Evolutionary conservation across 2,113 vertebrate genomes (phyloP), one percentile per base, ranked within the genome.

Genomic region (Gracilinanus agilis): DNA sequence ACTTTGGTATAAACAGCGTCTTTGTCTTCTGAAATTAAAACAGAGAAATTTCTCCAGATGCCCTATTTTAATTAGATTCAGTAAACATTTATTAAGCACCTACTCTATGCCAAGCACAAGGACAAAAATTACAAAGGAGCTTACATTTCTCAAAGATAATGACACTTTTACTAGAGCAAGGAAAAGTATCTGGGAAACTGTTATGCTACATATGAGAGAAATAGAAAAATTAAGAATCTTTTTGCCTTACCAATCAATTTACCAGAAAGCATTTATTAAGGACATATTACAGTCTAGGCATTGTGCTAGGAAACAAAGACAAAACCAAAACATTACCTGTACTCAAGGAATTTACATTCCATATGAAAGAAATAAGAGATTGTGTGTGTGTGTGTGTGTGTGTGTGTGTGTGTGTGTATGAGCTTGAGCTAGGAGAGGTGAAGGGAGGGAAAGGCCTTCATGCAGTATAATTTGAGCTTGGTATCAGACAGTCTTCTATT

Each of bases 261-360:
- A 83, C 40, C 67, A 83, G 21, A 83, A 83, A 89, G 13, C 25
- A 24, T 55, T 54, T 91, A 55, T 44, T 24, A 44, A 1, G 21
- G 0, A 0, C 83, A 24, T 54, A 0, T 53, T 29, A 21, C 2
- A 23, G n/a, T 24, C 34, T 44, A 49, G n/a, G 23, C 54, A n/a
- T 0, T 54, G 21, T 83, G n/a, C n/a, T 83, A 19, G 67, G 67
- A 23, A 23, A 40, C 6, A 83, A 40, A 83, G 3, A 75, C 19
- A 40, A 83, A 40, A 83, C 21, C 40, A 25, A 83, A 83, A n/a
- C 67, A 83, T 40, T 40, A 9, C n/a, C n/a, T 40, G 19, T 9
- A 27, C 58, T 34, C 27, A 67, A 13, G 27, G 19, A 89, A 40
- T 89, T 89, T 89, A 24, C 88, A 89, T 49, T 44, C 88, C 40